Conservation (phyloP, 2,888 invertebrate species). For the Drosophila emarginata region DNA sequence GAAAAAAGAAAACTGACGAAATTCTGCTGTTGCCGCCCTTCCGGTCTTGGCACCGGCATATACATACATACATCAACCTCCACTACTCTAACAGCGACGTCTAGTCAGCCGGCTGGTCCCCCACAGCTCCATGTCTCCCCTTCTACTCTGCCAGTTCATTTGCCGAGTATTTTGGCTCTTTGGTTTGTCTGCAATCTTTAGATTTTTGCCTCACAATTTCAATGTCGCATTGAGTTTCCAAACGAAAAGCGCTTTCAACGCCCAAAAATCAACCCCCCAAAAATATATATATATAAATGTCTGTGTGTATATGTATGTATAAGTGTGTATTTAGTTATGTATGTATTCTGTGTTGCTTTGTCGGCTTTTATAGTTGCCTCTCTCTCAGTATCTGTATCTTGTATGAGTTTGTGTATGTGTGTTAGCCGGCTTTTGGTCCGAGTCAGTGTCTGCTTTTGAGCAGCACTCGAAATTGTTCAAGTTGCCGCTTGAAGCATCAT, state of each 20-base stretch:
- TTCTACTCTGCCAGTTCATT: slow-evolving; percentile 13
- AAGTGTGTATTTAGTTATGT: slow-evolving; percentile 3
- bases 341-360: slow-evolving; percentile 25
- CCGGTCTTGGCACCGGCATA: slow-evolving; percentile 49
- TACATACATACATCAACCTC: not conserved
- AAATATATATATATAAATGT: slow-evolving; percentile 33
- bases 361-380: slow-evolving; percentile 44
- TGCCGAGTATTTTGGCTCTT: slow-evolving; percentile 15
- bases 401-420: not conserved
- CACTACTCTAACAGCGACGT: slow-evolving; percentile 29
- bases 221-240: slow-evolving; percentile 79
- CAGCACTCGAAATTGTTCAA: slow-evolving; percentile 57
- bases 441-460: slow-evolving; percentile 58
- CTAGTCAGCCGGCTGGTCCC: slow-evolving; percentile 53
- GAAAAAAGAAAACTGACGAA: slow-evolving; percentile 25
- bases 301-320: not conserved
- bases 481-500: slow-evolving; percentile 62
- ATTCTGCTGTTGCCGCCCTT: slow-evolving; percentile 56
- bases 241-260: slow-evolving; percentile 78
- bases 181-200: slow-evolving; percentile 60
- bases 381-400: not conserved
- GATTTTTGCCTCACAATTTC: slow-evolving; percentile 72
- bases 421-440: slow-evolving; percentile 14
- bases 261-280: slow-evolving; percentile 70
- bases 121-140: not conserved